Evolutionary conservation across 30 jellyfish, hydroid and myxozoan species (phyloP), one percentile per base, ranked within the genome.

Genomic region (Aurelia coerulea): DNA sequence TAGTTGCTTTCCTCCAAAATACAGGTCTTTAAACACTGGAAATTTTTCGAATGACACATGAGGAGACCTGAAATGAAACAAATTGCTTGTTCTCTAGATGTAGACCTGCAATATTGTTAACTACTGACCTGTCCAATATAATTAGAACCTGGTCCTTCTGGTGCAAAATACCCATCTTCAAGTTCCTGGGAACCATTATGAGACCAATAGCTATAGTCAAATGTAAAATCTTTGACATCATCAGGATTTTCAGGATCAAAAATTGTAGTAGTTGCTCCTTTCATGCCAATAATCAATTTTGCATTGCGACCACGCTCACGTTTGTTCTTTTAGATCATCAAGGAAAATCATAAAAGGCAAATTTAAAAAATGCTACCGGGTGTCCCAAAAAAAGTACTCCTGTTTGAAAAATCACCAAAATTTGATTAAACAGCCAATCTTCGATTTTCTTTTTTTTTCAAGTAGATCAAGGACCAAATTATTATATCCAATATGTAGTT

Each of bases 141-240:
- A 16, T 74, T 50, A 31, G 95, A 68, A 33, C 70, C 69, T 66
- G 91, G 67, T 1, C 79, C 79, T 8, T 82, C 91, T 10, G 98
- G 98, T 58, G 85, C 91, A 85, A 85, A 86, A 62, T 91, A 91
- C 17, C 98, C 98, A 85, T 74, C 58, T 64, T 85, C 94, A 31
- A 79, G 80, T 75, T 91, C 92, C 42, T 73, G 74, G 23, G 90
- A 80, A 4, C 98, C 98, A 71, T 91, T 89, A 68, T 91, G 98
- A 31, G 98, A 91, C 98, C 98, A 91, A 62, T 91, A 91, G 56
- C 98, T 91, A 41, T 85, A 86, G 77, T 91, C 98, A 91, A 91
- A 91, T 51, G 93, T 70, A 80, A 91, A 91, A 15, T 77, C 50
- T 58, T 87, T 71, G n/a, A 54, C 51, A 49, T 91, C 98, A 5